These are phyloP conservation scores for Microcebus jonahi DNA, from an alignment of 2,113 vertebrate genomes.

Conservation along the genomic window DNA sequence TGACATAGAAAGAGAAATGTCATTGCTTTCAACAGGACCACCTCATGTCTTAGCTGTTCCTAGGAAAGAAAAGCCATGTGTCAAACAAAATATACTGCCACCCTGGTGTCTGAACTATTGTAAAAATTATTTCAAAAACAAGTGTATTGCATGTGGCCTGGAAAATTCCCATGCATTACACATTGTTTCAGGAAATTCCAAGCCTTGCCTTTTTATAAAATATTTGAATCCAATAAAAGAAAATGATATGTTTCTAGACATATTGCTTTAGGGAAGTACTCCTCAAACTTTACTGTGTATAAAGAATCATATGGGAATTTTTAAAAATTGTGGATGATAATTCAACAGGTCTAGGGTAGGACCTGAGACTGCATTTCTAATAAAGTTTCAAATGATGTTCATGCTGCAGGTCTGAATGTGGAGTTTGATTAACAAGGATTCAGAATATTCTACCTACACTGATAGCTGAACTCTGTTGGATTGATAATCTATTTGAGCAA, in stretches of 20 bases:
- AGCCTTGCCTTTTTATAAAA: background rate
- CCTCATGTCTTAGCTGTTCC: conserved; percentile 36
- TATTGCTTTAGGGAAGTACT: background rate
- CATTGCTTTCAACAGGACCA: conserved; percentile 42
- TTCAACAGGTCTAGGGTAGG: background rate
- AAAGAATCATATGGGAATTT: background rate
- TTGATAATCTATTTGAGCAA: background rate
- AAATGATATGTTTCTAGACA: conserved; percentile 3
- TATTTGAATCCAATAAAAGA: conserved; percentile 25
- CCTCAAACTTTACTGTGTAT: background rate
- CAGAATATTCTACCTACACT: background rate
- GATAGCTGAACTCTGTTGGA: background rate
- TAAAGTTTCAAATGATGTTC: background rate
- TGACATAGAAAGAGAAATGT: conserved; percentile 66
- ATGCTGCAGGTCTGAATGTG: background rate
- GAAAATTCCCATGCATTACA: background rate
- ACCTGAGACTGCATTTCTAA: background rate
- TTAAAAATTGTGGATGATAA: background rate
- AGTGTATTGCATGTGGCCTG: background rate
- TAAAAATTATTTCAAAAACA: conserved; percentile 56
- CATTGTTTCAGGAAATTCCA: conserved; percentile 49
- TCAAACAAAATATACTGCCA: conserved; percentile 68
- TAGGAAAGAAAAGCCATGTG: conserved; percentile 49
- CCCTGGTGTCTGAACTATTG: conserved; percentile 51
- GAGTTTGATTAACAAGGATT: background rate